These are phyloP conservation scores for Prenolepis imparis DNA, from an alignment of 2,888 invertebrate genomes.

Conservation along the genomic window DNA sequence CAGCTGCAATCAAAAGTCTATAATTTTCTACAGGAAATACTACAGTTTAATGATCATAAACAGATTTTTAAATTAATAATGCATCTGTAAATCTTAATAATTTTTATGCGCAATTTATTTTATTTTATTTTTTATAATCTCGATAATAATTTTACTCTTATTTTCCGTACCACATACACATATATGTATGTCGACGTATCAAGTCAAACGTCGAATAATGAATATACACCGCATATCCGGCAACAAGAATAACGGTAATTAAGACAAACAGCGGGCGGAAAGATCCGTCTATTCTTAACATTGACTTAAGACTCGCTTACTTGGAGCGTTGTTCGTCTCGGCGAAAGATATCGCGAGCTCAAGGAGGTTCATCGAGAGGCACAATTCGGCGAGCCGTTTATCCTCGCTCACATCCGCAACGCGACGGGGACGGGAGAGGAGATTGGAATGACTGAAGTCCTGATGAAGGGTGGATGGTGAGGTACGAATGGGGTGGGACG, in stretches of 20 bases:
- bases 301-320: conserved; percentile 51
- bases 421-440: conserved; percentile 65
- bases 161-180: background rate
- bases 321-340: background rate
- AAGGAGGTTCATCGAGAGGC: conserved; percentile 62
- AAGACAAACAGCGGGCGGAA: conserved; percentile 31
- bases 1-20: background rate
- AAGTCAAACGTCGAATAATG: background rate
- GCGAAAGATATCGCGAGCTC: conserved; percentile 32
- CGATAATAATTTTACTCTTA: background rate
- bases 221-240: background rate
- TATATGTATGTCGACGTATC: background rate
- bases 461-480: conserved; percentile 70
- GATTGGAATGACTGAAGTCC: conserved; percentile 77
- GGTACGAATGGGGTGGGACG: conserved; percentile 14
- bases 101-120: background rate
- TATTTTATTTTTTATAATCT: background rate
- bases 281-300: conserved; percentile 38
- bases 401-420: conserved; percentile 80
- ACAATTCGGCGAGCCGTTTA: conserved; percentile 77
- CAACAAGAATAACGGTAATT: conserved; percentile 21
- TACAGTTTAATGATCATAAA: background rate
- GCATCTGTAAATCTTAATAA: background rate
- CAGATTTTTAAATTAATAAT: background rate
- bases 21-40: background rate